phyloP scores from a whole-genome alignment of 2,888 invertebrate genomes.

The Nomada hirtipes region DNA sequence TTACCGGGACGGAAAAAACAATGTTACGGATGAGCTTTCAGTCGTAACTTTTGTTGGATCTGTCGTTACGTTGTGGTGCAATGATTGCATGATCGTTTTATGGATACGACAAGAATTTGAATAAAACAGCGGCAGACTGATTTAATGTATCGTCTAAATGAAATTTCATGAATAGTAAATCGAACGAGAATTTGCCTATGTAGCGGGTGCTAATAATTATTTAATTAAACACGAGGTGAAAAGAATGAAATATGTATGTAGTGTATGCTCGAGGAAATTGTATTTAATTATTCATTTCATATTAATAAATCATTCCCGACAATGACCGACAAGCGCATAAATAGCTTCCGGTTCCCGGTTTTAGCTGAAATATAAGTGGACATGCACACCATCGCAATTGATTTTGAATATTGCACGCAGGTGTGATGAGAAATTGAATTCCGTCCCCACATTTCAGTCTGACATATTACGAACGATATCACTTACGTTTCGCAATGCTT shows the following conservation, averaged over 20 bases:
- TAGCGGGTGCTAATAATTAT: too few species aligned
- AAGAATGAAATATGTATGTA: background rate
- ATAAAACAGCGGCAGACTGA: background rate
- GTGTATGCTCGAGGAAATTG: background rate
- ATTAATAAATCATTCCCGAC: background rate
- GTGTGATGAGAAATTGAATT: slow-evolving; percentile 9
- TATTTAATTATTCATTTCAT: slow-evolving; percentile 1
- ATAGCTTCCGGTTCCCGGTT: slow-evolving; percentile 11
- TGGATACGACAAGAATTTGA: slow-evolving; percentile 13
- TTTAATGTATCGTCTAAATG: too few species aligned
- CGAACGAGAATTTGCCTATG: too few species aligned
- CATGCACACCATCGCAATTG: background rate
- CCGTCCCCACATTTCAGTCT: slow-evolving; percentile 12
- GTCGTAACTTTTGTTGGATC: slow-evolving; percentile 63
- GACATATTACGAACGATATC: background rate
- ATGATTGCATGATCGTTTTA: slow-evolving; percentile 15
- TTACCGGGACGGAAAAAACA: slow-evolving; percentile 46
- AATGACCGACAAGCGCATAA: slow-evolving; percentile 5
- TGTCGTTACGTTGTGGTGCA: slow-evolving; percentile 27
- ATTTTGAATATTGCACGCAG: background rate
- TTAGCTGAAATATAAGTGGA: slow-evolving; percentile 7
- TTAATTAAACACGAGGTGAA: slow-evolving; percentile 5
- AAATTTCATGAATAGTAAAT: too few species aligned
- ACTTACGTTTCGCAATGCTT: background rate
- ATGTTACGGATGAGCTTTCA: slow-evolving; percentile 61